Evolutionary conservation across 1,140 invertebrate genomes (phyloP).

Genomic region (Nasonia longicornis): DNA sequence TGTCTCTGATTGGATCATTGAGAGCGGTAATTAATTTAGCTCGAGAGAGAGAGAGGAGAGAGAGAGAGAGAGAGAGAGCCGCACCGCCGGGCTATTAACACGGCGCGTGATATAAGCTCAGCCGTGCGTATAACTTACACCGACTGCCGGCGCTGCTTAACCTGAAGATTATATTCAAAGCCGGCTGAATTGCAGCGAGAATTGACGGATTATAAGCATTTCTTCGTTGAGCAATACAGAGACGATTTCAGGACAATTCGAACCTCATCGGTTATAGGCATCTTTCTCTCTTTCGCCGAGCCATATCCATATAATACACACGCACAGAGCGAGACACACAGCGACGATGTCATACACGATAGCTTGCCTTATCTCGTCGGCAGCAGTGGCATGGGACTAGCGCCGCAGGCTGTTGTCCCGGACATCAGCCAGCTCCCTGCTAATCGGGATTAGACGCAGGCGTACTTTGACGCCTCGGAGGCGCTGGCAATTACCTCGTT

Average conservation of each 20-base stretch:
- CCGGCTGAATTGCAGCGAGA: not conserved
- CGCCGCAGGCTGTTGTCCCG: not conserved
- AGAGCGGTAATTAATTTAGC: not conserved
- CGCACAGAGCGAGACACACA: not conserved
- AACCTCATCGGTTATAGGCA: not conserved
- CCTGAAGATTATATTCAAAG: constrained; percentile 20
- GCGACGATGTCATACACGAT: not conserved
- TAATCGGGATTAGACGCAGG: constrained; percentile 13
- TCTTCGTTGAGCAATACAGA: too few species aligned
- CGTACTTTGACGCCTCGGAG: constrained; percentile 11
- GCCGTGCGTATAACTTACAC: not conserved
- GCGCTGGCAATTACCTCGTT: constrained; percentile 18
- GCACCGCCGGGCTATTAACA: not conserved
- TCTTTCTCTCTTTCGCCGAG: not conserved
- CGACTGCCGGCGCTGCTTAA: not conserved
- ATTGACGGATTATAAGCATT: not conserved
- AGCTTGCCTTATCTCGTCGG: constrained; percentile 18
- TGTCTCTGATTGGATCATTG: not conserved
- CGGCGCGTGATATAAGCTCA: not conserved
- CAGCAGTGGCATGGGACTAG: not conserved
- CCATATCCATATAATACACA: not conserved
- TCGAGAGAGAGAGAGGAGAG: not conserved
- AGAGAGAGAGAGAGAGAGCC: not conserved
- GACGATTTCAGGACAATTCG: too few species aligned
- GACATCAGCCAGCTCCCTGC: not conserved